Conservation (phyloP, 2,888 invertebrate genomes). For the Odontocerum albicorne region DNA sequence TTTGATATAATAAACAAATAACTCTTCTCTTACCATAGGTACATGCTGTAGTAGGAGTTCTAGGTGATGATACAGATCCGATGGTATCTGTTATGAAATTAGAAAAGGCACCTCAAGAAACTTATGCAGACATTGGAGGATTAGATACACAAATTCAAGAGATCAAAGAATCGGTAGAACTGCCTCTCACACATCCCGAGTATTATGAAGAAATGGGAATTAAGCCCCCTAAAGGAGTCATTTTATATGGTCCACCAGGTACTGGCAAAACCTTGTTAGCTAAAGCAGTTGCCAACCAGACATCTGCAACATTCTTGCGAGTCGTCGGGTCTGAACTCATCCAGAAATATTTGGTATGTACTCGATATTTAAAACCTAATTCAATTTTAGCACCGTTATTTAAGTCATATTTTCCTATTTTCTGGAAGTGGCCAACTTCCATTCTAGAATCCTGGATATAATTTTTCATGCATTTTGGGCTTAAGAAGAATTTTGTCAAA, state of each 20-base stretch:
- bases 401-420: no score
- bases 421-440: no score
- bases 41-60: slow-evolving; percentile 97
- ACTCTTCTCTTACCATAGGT: slow-evolving; percentile 58
- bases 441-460: no score
- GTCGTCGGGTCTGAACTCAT: slow-evolving; percentile 99
- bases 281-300: slow-evolving; percentile 99
- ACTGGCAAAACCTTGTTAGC: slow-evolving; percentile 98
- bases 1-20: no score
- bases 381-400: no score
- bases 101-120: slow-evolving; percentile 99
- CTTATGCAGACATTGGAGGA: slow-evolving; percentile 98
- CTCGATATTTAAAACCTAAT: no score
- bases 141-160: slow-evolving; percentile 97
- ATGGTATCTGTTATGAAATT: slow-evolving; percentile 99
- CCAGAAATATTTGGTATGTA: slow-evolving; percentile 89
- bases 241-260: slow-evolving; percentile 96
- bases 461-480: no score
- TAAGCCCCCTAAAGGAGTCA: slow-evolving; percentile 98
- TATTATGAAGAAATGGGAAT: slow-evolving; percentile 99
- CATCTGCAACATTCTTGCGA: slow-evolving; percentile 96
- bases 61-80: slow-evolving; percentile 99
- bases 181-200: slow-evolving; percentile 98
- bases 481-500: no score
- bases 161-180: slow-evolving; percentile 97